Conservation (phyloP, 2,797 vertebrate genomes). For the Numenius phaeopus region DNA sequence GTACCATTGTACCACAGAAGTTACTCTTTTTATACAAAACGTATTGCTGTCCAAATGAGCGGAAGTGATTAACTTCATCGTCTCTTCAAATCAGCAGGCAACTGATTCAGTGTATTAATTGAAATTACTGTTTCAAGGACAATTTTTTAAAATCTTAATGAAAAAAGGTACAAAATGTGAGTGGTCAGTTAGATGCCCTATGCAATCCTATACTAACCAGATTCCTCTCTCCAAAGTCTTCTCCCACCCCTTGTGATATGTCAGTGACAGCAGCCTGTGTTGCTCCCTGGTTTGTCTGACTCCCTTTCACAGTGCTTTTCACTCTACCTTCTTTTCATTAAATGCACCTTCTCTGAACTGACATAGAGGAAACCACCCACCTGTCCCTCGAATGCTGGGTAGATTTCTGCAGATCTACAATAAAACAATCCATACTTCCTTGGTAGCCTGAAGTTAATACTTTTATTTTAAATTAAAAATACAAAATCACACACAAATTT, state of each 20-base stretch:
- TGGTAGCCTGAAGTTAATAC: not conserved
- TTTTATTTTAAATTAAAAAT: not conserved
- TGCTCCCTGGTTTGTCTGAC: not conserved
- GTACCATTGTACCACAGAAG: not conserved
- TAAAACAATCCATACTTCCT: not conserved
- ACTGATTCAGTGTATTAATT: not conserved
- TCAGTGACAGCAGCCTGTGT: not conserved
- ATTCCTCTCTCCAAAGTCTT: not conserved
- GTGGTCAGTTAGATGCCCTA: not conserved
- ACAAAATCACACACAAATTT: not conserved
- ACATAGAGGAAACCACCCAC: not conserved
- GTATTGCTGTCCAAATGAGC: slow-evolving; percentile 17
- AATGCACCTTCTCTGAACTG: not conserved
- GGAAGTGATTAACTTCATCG: slow-evolving; percentile 31
- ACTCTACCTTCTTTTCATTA: not conserved
- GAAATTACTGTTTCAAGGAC: slow-evolving; percentile 14
- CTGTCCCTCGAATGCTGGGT: not conserved
- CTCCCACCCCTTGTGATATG: not conserved
- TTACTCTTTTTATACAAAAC: slow-evolving; percentile 17
- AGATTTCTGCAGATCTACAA: not conserved
- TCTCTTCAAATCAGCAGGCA: not conserved
- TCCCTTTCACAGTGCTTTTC: not conserved
- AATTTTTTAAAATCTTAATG: not conserved
- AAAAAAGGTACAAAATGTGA: not conserved
- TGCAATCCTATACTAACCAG: not conserved